phyloP scores from a whole-genome alignment of 2,888 invertebrate species.

The Heliothis peltigera region DNA sequence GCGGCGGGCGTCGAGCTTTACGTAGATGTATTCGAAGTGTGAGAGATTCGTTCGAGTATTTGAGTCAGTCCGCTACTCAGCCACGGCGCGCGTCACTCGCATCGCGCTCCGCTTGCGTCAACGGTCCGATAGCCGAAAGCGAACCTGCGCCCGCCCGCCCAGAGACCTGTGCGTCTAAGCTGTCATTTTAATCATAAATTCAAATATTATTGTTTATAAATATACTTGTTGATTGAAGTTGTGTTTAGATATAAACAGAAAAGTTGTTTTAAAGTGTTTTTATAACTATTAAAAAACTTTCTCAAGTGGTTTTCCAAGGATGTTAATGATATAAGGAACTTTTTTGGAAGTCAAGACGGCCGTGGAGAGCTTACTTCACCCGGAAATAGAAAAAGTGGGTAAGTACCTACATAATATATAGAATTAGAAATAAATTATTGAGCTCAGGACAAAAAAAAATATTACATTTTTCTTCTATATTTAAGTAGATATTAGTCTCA shows the following conservation, averaged over 20 bases:
- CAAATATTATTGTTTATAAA: slow-evolving; percentile 45
- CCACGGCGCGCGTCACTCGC: slow-evolving; percentile 69
- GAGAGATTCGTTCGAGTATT: slow-evolving; percentile 62
- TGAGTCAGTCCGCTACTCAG: slow-evolving; percentile 73
- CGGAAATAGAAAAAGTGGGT: slow-evolving; percentile 83
- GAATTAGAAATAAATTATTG: slow-evolving; percentile 44
- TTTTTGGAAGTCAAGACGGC: slow-evolving; percentile 68
- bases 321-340: slow-evolving; percentile 57
- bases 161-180: slow-evolving; percentile 50
- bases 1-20: slow-evolving; percentile 61
- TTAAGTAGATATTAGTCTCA: no score
- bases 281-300: slow-evolving; percentile 57
- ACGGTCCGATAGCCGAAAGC: slow-evolving; percentile 59
- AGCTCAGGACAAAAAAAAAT: slow-evolving; percentile 3
- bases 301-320: slow-evolving; percentile 63
- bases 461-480: no score
- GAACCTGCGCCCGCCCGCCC: slow-evolving; percentile 71
- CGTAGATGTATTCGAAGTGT: slow-evolving; percentile 61
- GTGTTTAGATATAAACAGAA: slow-evolving; percentile 42
- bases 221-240: slow-evolving; percentile 33
- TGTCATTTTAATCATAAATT: slow-evolving; percentile 57
- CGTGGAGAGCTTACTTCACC: slow-evolving; percentile 63
- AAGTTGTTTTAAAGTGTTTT: slow-evolving; percentile 46
- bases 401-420: slow-evolving; percentile 67
- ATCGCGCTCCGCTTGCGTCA: slow-evolving; percentile 65